These are phyloP conservation scores for Ptychodera flava DNA, from an alignment of 35 echinoderm and acorn worm genomes.

Conservation along the genomic window DNA sequence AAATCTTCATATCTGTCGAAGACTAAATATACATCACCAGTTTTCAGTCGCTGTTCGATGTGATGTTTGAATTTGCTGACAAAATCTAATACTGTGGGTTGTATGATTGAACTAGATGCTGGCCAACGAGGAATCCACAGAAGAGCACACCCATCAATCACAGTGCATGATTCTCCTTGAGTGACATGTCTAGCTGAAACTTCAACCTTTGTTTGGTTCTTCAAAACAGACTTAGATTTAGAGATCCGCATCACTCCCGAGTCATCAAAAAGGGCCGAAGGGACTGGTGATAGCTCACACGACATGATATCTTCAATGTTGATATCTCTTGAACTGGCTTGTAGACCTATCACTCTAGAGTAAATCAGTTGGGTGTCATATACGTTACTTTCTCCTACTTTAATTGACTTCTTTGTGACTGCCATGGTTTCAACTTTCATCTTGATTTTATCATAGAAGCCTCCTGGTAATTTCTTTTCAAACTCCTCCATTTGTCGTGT, in stretches of 20 bases:
- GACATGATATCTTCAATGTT: constrained; percentile 33
- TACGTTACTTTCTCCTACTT: constrained; percentile 19
- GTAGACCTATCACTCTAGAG: constrained; percentile 28
- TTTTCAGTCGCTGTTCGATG: constrained; percentile 1
- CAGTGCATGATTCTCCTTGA: constrained; percentile 17
- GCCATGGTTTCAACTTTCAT: constrained; percentile 37
- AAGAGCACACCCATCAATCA: constrained; percentile 52
- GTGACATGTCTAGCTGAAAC: constrained; percentile 9
- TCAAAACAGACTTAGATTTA: constrained; percentile 31
- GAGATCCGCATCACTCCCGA: constrained; percentile 32
- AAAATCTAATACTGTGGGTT: constrained; percentile 31
- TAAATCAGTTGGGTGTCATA: constrained; percentile 42
- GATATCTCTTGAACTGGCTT: constrained; percentile 11
- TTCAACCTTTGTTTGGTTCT: constrained; percentile 37
- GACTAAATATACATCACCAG: constrained; percentile 36
- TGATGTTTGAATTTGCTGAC: constrained; percentile 33
- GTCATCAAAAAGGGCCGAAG: constrained; percentile 42
- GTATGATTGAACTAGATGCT: neutral
- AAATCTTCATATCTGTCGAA: constrained; percentile 44
- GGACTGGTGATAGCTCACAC: constrained; percentile 39
- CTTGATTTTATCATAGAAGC: constrained; percentile 38
- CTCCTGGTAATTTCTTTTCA: constrained; percentile 14
- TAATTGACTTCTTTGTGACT: constrained; percentile 20
- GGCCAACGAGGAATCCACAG: constrained; percentile 43
- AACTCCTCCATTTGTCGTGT: constrained; percentile 20